Base-by-base conservation (phyloP, 2,888 invertebrate genomes). In the Tricholauxania praeusta region DNA sequence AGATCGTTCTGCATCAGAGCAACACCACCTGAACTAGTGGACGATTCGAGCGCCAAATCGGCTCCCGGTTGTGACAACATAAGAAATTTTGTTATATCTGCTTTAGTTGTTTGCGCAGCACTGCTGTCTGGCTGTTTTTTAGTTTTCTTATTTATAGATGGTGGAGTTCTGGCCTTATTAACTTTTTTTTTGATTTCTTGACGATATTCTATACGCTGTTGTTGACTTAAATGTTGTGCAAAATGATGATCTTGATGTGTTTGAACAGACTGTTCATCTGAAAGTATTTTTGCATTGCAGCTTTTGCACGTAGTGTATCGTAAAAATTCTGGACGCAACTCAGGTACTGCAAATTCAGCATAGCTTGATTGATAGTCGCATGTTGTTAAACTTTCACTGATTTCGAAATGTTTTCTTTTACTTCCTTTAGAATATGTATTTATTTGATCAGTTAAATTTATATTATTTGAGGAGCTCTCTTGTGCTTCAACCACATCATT, bases 181-280 rank as follows among this genome's bases (percentile, higher is more conserved):
- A 78, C 72, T 72, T 75, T 79, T n/a, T 76, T 79, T 71, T 82
- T 82, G 32, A 82, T 64, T 74, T 84, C 86, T 74, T 76, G 79
- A 60, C 79, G 81, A 78, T 78, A 86, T 73, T 82, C 83, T 19
- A 73, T 78, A 69, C 89, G 87, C 73, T 90, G 89, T 82, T 92
- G 90, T 51, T 90, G 89, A 79, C 91, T 90, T 12, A 94, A 83
- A 78, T 91, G 89, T 72, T 92, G 85, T 0, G 95, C 94, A 69
- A 92, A 87, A 85, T 95, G 95, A 80, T 90, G 93, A 84, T 94
- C 96, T 15, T 90, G 86, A 86, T 96, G 96, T 73, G 90, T 91
- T 49, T 89, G 90, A 72, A 92, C 84, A 0, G 79, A 74, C 12
- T 55, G 73, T 74, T 91, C 89, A 82, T 90, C 88, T 2, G 89